Conservation (phyloP, 2,113 vertebrate genomes). For the Antennarius striatus region DNA sequence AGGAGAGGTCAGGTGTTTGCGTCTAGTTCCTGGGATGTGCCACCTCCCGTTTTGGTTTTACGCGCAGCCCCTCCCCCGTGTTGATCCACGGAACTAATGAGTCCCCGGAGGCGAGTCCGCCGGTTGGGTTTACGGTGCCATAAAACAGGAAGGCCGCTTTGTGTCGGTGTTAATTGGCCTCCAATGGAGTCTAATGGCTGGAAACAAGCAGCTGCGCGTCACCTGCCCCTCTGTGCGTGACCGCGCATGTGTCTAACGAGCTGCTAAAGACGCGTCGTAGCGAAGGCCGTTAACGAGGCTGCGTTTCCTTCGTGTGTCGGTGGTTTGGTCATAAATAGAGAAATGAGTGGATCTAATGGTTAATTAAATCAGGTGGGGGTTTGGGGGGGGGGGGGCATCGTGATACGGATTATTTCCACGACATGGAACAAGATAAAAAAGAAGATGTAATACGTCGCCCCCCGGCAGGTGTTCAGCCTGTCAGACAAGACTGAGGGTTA, state of each 20-base stretch:
- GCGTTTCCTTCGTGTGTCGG: conserved; percentile 26
- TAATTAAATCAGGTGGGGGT: conserved; percentile 12
- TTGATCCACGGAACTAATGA: conserved; percentile 22
- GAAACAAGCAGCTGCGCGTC: conserved; percentile 50
- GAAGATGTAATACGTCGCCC: no score
- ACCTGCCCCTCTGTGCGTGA: conserved; percentile 15
- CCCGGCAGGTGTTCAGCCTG: no score
- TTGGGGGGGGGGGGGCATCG: no score
- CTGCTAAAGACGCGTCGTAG: conserved; percentile 40
- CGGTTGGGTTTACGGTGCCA: conserved; percentile 69
- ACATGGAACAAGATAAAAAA: no score
- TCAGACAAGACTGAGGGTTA: no score
- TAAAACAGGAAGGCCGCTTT: conserved; percentile 73
- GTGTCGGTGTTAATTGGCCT: conserved; percentile 72
- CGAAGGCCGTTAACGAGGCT: conserved; percentile 40
- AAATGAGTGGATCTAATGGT: conserved; percentile 23
- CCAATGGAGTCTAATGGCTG: conserved; percentile 73
- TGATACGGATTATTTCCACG: no score
- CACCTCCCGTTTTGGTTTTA: no score
- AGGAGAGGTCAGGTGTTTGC: neutral
- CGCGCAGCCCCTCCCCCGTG: no score
- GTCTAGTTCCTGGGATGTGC: no score
- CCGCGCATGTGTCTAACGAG: conserved; percentile 47
- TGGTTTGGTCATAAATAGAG: conserved; percentile 21
- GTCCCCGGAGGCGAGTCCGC: conserved; percentile 34